A percentile compares a stretch with the other conserved stretches of the same genome.
These are phyloP conservation scores for Diceros bicornis DNA, from an alignment of 2,797 vertebrate species.

Conservation along the genomic window DNA sequence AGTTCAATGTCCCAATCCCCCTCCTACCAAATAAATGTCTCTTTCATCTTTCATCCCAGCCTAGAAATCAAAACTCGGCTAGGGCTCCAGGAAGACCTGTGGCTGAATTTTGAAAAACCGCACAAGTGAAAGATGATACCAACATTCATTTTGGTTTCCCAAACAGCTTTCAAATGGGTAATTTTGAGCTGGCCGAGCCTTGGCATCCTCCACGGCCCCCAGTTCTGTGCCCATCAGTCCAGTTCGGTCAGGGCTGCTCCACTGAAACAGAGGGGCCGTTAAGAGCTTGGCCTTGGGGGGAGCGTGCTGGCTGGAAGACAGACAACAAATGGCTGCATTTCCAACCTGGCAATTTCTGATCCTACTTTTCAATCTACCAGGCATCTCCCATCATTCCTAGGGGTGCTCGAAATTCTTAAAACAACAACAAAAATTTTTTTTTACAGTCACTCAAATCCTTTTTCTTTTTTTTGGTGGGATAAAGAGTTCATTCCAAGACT, in stretches of 20 bases:
- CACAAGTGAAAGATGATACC: constrained; percentile 54
- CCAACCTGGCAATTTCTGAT: neutral
- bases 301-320: accelerated
- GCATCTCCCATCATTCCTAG: neutral
- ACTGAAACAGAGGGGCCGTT: neutral
- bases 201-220: neutral
- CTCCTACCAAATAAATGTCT: constrained; percentile 61
- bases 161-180: constrained; percentile 55
- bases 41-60: constrained; percentile 63
- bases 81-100: constrained; percentile 68
- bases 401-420: constrained; percentile 19
- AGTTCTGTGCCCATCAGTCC: neutral
- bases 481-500: constrained; percentile 7
- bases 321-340: neutral
- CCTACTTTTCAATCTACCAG: neutral
- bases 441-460: neutral
- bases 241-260: constrained; percentile 22
- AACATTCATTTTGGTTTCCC: neutral
- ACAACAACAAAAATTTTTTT: neutral
- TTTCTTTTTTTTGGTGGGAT: neutral
- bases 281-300: neutral
- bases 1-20: neutral
- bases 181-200: neutral
- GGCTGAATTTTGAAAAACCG: constrained; percentile 58
- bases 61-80: constrained; percentile 58